A percentile compares a stretch with the other conserved stretches of the same genome.
Evolutionary conservation across 2,888 invertebrate species (phyloP).

Genomic region (Cotesia congregata): DNA sequence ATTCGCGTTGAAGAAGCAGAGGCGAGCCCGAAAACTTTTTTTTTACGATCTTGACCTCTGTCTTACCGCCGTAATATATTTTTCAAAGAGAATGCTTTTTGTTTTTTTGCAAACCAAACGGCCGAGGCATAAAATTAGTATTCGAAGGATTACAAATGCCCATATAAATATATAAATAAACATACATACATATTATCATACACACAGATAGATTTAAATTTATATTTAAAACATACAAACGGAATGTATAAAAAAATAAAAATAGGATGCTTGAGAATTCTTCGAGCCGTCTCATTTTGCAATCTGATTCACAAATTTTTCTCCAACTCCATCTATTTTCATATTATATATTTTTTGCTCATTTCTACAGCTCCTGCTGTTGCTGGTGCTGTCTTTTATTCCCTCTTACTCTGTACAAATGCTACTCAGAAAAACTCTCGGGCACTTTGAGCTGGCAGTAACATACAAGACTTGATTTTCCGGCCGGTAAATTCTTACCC

Average conservation of each 20-base stretch:
- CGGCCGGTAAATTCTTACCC: conserved; percentile 42
- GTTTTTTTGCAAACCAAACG: conserved; percentile 18
- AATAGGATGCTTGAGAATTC: not conserved
- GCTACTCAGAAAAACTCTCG: not conserved
- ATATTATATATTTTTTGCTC: not conserved
- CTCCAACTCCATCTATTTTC: not conserved
- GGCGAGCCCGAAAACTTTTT: conserved; percentile 2
- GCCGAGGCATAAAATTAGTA: conserved; percentile 35
- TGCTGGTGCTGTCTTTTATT: not conserved
- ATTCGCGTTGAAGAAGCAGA: conserved; percentile 23
- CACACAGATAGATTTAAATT: not conserved
- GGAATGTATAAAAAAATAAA: conserved; percentile 5
- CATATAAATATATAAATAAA: conserved; percentile 21
- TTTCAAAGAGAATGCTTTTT: conserved; percentile 28
- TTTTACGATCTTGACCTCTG: conserved; percentile 39
- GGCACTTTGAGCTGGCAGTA: conserved; percentile 38
- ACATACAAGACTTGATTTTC: conserved; percentile 48
- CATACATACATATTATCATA: not conserved
- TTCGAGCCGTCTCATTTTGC: not conserved
- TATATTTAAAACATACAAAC: conserved; percentile 1
- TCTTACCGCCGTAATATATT: conserved; percentile 33
- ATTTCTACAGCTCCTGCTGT: not conserved
- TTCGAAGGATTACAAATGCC: conserved; percentile 29
- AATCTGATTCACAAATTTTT: conserved; percentile 3
- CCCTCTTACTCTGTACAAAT: not conserved